phyloP scores from a whole-genome alignment of 1,140 invertebrate genomes.

The Drosophila pseudoobscura region DNA sequence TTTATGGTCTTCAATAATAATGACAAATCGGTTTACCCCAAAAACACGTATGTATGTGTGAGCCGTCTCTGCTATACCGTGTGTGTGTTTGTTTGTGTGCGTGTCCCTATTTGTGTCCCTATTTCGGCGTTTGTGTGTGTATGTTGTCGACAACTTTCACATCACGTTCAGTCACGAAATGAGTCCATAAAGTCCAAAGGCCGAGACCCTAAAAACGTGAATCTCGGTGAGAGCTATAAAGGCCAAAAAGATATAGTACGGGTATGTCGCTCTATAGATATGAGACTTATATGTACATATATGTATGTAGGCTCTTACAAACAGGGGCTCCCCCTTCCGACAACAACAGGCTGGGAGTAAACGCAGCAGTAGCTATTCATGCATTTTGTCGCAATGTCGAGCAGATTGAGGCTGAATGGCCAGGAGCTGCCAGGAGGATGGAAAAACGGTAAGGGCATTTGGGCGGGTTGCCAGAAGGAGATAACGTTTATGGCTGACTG shows the following conservation, averaged over 20 bases:
- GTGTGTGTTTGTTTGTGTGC: conserved; percentile 12
- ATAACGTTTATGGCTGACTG: conserved; percentile 77
- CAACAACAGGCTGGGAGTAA: too few relatives aligned
- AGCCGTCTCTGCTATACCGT: too few relatives aligned
- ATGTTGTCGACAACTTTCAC: conserved; percentile 47
- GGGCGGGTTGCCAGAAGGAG: conserved; percentile 20
- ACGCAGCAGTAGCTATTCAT: conserved; percentile 38
- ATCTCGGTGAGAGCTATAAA: conserved; percentile 71
- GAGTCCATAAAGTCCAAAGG: conserved; percentile 72
- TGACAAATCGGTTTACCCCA: conserved; percentile 72
- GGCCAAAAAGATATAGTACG: conserved; percentile 55
- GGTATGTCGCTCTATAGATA: conserved; percentile 30
- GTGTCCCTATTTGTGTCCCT: background rate
- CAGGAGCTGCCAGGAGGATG: too few relatives aligned
- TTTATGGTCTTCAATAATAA: conserved; percentile 74
- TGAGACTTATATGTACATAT: conserved; percentile 13
- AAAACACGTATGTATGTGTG: conserved; percentile 6
- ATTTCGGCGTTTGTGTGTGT: conserved; percentile 2
- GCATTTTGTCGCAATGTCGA: conserved; percentile 62
- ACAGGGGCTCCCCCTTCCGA: too few relatives aligned
- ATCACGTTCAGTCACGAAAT: conserved; percentile 68
- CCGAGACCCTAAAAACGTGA: conserved; percentile 62
- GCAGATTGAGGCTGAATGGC: background rate
- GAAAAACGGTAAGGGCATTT: too few relatives aligned
- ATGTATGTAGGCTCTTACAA: background rate